Evolutionary conservation across 1,140 invertebrate genomes (phyloP).

Genomic region (Glossosoma conforme): DNA sequence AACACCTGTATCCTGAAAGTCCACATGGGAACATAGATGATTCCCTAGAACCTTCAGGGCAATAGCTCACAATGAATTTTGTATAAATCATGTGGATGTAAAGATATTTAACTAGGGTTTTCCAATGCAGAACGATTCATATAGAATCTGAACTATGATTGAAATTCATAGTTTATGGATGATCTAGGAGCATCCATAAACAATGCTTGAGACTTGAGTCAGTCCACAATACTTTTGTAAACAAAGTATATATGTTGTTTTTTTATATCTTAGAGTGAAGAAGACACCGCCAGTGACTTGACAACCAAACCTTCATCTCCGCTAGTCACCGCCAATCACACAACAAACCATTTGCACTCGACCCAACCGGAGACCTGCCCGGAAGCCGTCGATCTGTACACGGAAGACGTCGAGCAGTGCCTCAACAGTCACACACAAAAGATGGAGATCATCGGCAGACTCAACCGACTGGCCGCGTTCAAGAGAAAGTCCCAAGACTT

Average conservation of each 20-base stretch:
- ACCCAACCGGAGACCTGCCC: constrained; percentile 33
- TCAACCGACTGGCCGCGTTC: constrained; percentile 36
- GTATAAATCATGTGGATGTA: no score
- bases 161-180: no score
- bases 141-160: no score
- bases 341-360: constrained; percentile 25
- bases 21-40: no score
- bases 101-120: no score
- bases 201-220: not conserved
- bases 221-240: not conserved
- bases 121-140: no score
- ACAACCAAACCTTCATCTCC: constrained; percentile 37
- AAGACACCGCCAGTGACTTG: constrained; percentile 34
- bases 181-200: no score
- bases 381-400: constrained; percentile 24
- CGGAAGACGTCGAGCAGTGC: constrained; percentile 36
- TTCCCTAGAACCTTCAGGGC: no score
- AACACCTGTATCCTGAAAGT: no score
- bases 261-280: constrained; percentile 43
- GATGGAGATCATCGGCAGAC: constrained; percentile 43
- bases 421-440: constrained; percentile 40
- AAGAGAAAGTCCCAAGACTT: constrained; percentile 49
- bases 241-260: no score
- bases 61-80: no score
- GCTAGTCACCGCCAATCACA: not conserved